A percentile compares a stretch with the other conserved stretches of the same genome.
Conservation (phyloP, 2,113 vertebrate genomes). For the Stomatorhinus ivindoensis region DNA sequence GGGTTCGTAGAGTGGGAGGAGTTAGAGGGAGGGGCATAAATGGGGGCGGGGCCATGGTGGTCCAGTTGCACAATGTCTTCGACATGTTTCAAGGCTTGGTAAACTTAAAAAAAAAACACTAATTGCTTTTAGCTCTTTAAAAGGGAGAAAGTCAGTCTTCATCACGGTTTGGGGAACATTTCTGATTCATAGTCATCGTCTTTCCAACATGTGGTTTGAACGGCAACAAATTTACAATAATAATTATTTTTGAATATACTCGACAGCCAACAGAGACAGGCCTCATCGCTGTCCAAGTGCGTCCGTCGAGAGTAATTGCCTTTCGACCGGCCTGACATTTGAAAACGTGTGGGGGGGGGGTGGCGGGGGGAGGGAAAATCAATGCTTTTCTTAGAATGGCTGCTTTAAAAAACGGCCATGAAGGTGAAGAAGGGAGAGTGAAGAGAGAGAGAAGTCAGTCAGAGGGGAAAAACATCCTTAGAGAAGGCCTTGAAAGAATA, state of each 20-base stretch:
- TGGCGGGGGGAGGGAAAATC: too few species aligned
- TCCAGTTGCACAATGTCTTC: not conserved
- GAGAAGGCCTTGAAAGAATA: not conserved
- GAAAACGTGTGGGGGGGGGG: constrained; percentile 1
- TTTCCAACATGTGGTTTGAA: not conserved
- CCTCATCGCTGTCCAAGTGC: constrained; percentile 1
- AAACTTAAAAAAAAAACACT: not conserved
- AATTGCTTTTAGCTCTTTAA: not conserved
- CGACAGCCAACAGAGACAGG: constrained; percentile 21
- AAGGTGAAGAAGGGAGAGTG: constrained; percentile 4
- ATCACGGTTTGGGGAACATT: constrained; percentile 21
- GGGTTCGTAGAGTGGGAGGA: not conserved
- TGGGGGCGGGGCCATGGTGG: not conserved
- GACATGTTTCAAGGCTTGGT: not conserved
- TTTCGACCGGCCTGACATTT: constrained; percentile 33
- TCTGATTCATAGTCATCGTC: constrained; percentile 29
- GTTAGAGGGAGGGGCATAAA: not conserved
- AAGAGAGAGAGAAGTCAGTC: not conserved
- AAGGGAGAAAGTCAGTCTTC: not conserved
- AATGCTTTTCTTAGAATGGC: constrained; percentile 27
- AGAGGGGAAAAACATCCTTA: not conserved
- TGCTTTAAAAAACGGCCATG: constrained; percentile 22
- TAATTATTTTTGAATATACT: constrained; percentile 25
- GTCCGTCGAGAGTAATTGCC: constrained; percentile 5
- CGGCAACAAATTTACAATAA: constrained; percentile 20